Conservation (phyloP, 1,140 invertebrate species). For the Psilanteris sp. region DNA sequence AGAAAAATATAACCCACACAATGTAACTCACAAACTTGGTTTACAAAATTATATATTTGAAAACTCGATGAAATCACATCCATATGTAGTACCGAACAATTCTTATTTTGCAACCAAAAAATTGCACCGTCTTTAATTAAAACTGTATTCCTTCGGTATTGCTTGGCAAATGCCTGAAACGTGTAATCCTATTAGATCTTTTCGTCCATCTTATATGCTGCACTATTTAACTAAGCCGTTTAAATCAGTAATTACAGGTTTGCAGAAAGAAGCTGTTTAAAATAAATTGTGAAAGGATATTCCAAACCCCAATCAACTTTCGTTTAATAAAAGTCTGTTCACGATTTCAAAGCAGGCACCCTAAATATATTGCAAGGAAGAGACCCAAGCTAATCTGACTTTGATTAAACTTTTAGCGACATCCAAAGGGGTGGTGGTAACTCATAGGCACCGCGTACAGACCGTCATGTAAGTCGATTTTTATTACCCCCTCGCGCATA, state of each 20-base stretch:
- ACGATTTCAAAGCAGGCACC: constrained; percentile 57
- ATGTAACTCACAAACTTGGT: too few relatives aligned
- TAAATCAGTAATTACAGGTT: constrained; percentile 43
- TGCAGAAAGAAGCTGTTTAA: constrained; percentile 65
- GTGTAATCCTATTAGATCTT: background rate
- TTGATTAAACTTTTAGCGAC: constrained; percentile 80
- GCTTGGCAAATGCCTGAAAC: too few relatives aligned
- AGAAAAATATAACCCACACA: too few relatives aligned
- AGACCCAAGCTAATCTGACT: constrained; percentile 77
- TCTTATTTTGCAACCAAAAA: too few relatives aligned
- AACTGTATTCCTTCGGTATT: too few relatives aligned
- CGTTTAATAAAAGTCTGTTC: constrained; percentile 73
- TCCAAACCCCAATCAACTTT: constrained; percentile 73
- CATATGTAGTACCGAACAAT: too few relatives aligned
- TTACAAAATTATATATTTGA: too few relatives aligned
- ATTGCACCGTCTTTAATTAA: too few relatives aligned
- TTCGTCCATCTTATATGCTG: constrained; percentile 8
- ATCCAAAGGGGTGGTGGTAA: constrained; percentile 73
- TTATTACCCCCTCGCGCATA: constrained; percentile 76
- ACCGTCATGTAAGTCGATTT: constrained; percentile 76
- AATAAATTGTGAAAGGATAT: constrained; percentile 73
- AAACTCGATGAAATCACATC: too few relatives aligned
- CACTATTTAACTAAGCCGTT: constrained; percentile 35
- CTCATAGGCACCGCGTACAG: constrained; percentile 57
- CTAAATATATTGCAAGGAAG: constrained; percentile 54